These are phyloP conservation scores for Aporrectodea caliginosa DNA, from an alignment of 1,140 invertebrate genomes.

Conservation along the genomic window DNA sequence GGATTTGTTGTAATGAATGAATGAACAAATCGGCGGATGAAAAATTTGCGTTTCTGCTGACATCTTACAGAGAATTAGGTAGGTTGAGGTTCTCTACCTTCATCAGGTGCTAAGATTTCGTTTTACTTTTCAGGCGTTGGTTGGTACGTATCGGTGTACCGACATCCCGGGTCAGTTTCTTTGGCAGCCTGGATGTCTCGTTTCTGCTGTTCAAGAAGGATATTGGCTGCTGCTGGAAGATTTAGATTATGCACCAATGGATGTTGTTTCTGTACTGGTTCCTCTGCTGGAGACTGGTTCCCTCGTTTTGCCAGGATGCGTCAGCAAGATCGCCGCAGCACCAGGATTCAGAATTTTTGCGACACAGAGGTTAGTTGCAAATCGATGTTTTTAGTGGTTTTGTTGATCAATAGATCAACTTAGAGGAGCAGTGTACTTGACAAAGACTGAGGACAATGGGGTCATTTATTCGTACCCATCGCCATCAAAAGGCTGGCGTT, in stretches of 20 bases:
- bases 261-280: slow-evolving; percentile 82
- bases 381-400: too few relatives aligned
- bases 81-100: too few relatives aligned
- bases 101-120: too few relatives aligned
- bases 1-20: too few relatives aligned
- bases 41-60: too few relatives aligned
- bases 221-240: slow-evolving; percentile 94
- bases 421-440: too few relatives aligned
- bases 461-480: too few relatives aligned
- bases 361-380: slow-evolving; percentile 70
- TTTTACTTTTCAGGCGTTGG: slow-evolving; percentile 68
- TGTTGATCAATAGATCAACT: slow-evolving; percentile 9
- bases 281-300: slow-evolving; percentile 77
- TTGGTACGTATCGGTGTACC: slow-evolving; percentile 92
- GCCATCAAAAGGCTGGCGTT: too few relatives aligned
- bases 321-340: slow-evolving; percentile 69
- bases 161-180: slow-evolving; percentile 95
- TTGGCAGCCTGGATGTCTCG: slow-evolving; percentile 79
- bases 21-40: background rate
- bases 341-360: slow-evolving; percentile 87
- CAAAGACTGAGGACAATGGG: too few relatives aligned
- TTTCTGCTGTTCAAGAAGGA: slow-evolving; percentile 76
- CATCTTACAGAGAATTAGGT: too few relatives aligned
- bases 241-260: slow-evolving; percentile 85
- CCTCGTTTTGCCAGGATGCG: slow-evolving; percentile 80